These are phyloP conservation scores for Diplazon laetatorius DNA, from an alignment of 2,888 invertebrate species.

Conservation along the genomic window DNA sequence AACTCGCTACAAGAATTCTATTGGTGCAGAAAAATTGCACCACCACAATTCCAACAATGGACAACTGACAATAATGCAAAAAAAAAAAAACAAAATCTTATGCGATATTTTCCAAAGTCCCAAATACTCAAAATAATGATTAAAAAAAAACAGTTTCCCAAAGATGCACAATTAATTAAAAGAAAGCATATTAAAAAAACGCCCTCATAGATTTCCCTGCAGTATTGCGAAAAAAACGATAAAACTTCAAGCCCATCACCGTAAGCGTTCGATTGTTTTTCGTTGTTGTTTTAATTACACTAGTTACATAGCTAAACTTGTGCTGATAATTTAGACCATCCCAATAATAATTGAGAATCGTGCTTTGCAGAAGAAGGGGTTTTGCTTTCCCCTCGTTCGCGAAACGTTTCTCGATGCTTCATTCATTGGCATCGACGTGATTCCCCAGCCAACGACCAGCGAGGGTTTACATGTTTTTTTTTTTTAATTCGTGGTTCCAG, in stretches of 20 bases:
- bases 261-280: slow-evolving; percentile 10
- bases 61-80: not conserved
- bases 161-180: not conserved
- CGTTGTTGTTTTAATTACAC: not conserved
- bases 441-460: slow-evolving; percentile 21
- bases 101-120: not conserved
- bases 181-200: not conserved
- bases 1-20: not conserved
- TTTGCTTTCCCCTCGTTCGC: slow-evolving; percentile 4
- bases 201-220: too few relatives aligned
- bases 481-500: slow-evolving; percentile 11
- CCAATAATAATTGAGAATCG: slow-evolving; percentile 35
- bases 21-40: not conserved
- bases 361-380: not conserved
- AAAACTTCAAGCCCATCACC: slow-evolving; percentile 23
- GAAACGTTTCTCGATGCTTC: slow-evolving; percentile 7
- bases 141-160: not conserved
- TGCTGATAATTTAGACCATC: slow-evolving; percentile 19
- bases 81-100: not conserved
- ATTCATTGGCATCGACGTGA: slow-evolving; percentile 14
- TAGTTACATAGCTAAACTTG: slow-evolving; percentile 16
- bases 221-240: not conserved
- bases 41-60: not conserved
- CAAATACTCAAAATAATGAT: not conserved
- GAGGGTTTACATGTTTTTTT: slow-evolving; percentile 5